These are phyloP conservation scores for Chromobotia macracanthus DNA, from an alignment of 2,797 vertebrate species.

Conservation along the genomic window DNA sequence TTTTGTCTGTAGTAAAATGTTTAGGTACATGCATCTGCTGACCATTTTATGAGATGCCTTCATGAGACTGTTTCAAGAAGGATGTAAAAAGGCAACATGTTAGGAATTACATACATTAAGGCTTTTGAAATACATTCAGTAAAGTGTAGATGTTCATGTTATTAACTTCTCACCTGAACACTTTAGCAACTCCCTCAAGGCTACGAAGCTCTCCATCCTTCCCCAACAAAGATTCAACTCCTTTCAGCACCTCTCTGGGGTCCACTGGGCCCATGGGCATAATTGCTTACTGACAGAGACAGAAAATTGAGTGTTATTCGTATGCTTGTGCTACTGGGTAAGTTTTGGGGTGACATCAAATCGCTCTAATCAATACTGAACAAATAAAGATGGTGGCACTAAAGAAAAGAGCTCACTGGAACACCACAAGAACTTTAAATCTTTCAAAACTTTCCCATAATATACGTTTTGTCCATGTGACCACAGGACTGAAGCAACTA, in stretches of 20 bases:
- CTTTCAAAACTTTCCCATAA: background rate
- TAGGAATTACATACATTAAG: background rate
- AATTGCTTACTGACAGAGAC: conserved; percentile 64
- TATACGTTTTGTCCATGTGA: background rate
- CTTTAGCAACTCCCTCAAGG: conserved; percentile 90
- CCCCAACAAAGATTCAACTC: conserved; percentile 87
- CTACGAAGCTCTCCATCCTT: conserved; percentile 92
- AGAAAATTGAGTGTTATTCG: conserved; percentile 33
- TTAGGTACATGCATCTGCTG: conserved; percentile 94
- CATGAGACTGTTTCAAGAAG: conserved; percentile 82
- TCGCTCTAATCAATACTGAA: background rate
- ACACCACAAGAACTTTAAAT: conserved; percentile 10
- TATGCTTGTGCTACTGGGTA: conserved; percentile 16
- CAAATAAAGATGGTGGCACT: conserved; percentile 4
- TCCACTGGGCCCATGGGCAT: conserved; percentile 94
- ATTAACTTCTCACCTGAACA: conserved; percentile 82
- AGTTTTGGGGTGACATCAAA: background rate
- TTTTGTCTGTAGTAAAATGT: conserved; percentile 91
- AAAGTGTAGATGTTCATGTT: background rate
- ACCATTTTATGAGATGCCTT: conserved; percentile 95
- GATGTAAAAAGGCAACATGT: conserved; percentile 7
- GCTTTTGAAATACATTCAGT: background rate
- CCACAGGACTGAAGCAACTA: background rate
- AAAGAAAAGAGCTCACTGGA: conserved; percentile 51
- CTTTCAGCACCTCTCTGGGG: conserved; percentile 92